phyloP scores from a whole-genome alignment of 2,888 invertebrate genomes.

The Monochamus alternatus region DNA sequence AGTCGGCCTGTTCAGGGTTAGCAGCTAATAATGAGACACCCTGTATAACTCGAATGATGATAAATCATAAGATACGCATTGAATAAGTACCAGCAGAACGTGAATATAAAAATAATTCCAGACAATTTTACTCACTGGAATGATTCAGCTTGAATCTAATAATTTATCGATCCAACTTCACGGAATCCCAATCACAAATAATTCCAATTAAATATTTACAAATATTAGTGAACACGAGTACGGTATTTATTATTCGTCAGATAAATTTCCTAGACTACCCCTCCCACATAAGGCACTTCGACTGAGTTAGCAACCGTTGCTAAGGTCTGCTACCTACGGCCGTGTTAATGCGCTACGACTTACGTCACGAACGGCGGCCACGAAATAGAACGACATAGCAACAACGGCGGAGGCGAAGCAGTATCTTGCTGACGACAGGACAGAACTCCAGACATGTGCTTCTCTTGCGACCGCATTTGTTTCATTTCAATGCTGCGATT shows the following conservation, averaged over 20 bases:
- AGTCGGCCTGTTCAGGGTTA: too few relatives aligned
- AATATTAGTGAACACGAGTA: constrained; percentile 32
- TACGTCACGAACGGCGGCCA: constrained; percentile 34
- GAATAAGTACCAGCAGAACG: neutral
- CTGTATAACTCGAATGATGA: too few relatives aligned
- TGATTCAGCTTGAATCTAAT: neutral
- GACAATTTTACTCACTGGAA: neutral
- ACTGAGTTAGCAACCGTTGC: constrained; percentile 64
- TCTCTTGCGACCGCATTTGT: constrained; percentile 33
- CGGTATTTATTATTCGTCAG: constrained; percentile 35
- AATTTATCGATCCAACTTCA: constrained; percentile 24
- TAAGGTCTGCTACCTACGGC: constrained; percentile 61
- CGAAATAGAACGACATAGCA: constrained; percentile 37
- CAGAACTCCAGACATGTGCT: constrained; percentile 51
- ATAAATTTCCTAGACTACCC: constrained; percentile 39
- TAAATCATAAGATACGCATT: too few relatives aligned
- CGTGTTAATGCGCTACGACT: constrained; percentile 52
- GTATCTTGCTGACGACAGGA: constrained; percentile 32
- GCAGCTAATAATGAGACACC: too few relatives aligned
- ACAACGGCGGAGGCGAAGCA: neutral
- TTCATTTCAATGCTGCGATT: constrained; percentile 38
- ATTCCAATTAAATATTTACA: constrained; percentile 43
- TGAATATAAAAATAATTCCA: neutral
- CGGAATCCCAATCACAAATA: constrained; percentile 36
- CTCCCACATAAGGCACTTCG: constrained; percentile 30